Conservation (phyloP, 2,888 invertebrate species). For the Dilophus febrilis region DNA sequence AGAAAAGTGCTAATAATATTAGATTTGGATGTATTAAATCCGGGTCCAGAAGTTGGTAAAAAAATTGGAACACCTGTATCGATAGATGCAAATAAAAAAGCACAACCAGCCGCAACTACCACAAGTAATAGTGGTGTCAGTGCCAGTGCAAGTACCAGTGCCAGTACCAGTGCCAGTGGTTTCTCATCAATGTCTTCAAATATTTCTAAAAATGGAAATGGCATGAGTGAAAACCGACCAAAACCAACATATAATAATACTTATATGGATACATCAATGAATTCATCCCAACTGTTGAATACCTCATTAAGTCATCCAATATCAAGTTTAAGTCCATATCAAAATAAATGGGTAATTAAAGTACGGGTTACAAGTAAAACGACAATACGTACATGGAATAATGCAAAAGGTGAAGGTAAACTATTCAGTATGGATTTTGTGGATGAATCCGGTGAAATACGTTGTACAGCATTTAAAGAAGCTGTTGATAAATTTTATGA, state of each 20-base stretch:
- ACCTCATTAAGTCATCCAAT: constrained; percentile 43
- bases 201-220: not conserved
- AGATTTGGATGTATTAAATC: constrained; percentile 53
- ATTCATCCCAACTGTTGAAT: constrained; percentile 24
- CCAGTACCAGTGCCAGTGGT: constrained; percentile 4
- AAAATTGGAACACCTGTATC: constrained; percentile 73
- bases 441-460: constrained; percentile 87
- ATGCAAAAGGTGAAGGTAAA: constrained; percentile 83
- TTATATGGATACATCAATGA: too few relatives aligned
- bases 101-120: constrained; percentile 3
- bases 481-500: constrained; percentile 79
- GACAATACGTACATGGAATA: constrained; percentile 71
- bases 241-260: not conserved
- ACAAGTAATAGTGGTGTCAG: too few relatives aligned
- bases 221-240: not conserved
- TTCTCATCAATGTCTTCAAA: not conserved
- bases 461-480: constrained; percentile 78
- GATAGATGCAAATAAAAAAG: constrained; percentile 18
- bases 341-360: constrained; percentile 87
- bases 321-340: constrained; percentile 76
- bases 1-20: constrained; percentile 75
- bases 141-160: constrained; percentile 6
- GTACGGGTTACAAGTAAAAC: constrained; percentile 76
- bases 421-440: constrained; percentile 83
- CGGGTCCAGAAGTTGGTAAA: constrained; percentile 51